Conservation (phyloP, 2,113 vertebrate genomes). For the Erythrocercus mccallii region DNA sequence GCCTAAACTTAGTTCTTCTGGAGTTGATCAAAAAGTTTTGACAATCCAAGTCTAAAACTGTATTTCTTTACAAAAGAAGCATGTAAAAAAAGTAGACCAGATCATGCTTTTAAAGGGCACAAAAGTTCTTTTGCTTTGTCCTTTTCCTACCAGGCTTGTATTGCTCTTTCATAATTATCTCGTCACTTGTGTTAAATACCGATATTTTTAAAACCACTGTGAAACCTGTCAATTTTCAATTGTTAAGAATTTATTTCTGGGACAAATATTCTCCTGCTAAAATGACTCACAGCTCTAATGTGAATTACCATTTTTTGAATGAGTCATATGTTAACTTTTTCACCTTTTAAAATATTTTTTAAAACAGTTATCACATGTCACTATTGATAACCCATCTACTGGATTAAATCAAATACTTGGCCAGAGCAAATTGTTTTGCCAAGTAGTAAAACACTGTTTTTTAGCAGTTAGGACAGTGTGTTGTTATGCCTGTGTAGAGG, state of each 20-base stretch:
- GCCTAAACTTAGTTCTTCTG: not conserved
- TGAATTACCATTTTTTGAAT: not conserved
- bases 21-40: not conserved
- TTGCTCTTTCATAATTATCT: slow-evolving; percentile 16
- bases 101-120: not conserved
- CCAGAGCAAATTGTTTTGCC: not conserved
- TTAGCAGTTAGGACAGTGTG: not conserved
- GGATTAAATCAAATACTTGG: not conserved
- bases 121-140: not conserved
- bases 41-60: not conserved
- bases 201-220: slow-evolving; percentile 13
- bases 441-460: not conserved
- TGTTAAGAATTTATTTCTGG: slow-evolving; percentile 32
- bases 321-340: slow-evolving; percentile 24
- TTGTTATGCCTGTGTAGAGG: not conserved
- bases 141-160: not conserved
- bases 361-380: not conserved
- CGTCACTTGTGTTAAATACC: not conserved
- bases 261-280: slow-evolving; percentile 33
- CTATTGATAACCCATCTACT: not conserved
- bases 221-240: slow-evolving; percentile 31
- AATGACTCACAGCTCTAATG: slow-evolving; percentile 26
- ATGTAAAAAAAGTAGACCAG: not conserved
- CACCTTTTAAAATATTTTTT: not conserved
- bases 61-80: not conserved